Evolutionary conservation across 92 coral and sea anemone genomes (phyloP).

Genomic region (Porites rus): DNA sequence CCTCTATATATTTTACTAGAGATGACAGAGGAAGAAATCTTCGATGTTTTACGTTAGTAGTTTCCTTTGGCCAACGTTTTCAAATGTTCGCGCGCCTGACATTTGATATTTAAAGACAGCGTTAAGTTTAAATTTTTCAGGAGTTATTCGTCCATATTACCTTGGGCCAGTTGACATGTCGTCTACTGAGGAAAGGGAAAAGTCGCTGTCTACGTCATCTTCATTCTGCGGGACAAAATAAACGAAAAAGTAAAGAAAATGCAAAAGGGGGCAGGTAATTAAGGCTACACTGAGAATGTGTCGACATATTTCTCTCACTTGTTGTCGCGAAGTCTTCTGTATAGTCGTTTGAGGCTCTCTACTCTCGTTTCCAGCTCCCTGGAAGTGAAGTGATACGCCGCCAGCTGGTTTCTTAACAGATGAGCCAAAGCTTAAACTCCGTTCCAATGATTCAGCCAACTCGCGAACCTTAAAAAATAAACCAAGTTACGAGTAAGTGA

Average conservation of each 20-base stretch:
- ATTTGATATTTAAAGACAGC: neutral
- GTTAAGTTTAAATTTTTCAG: neutral
- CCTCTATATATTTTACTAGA: too few relatives aligned
- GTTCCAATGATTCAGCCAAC: slow-evolving; percentile 77
- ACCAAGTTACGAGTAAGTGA: neutral
- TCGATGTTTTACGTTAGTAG: too few relatives aligned
- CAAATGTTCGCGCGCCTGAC: too few relatives aligned
- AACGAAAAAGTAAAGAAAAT: neutral
- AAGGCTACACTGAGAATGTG: neutral
- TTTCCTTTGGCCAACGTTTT: too few relatives aligned
- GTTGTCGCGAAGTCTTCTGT: slow-evolving; percentile 55
- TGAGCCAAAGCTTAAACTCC: slow-evolving; percentile 75
- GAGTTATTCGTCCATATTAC: slow-evolving; percentile 26
- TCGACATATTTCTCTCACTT: neutral
- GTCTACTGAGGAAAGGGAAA: slow-evolving; percentile 77
- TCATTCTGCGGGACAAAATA: slow-evolving; percentile 36
- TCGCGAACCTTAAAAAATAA: slow-evolving; percentile 76
- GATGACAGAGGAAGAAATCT: too few relatives aligned
- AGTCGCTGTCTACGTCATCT: slow-evolving; percentile 76
- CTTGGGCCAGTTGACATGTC: slow-evolving; percentile 70
- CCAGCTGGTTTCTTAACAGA: slow-evolving; percentile 90
- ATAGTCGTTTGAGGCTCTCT: slow-evolving; percentile 24
- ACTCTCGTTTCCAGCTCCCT: slow-evolving; percentile 39
- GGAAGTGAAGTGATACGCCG: slow-evolving; percentile 86
- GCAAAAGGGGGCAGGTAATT: neutral